phyloP scores from a whole-genome alignment of 2,113 vertebrate genomes.

The Pteropus alecto region DNA sequence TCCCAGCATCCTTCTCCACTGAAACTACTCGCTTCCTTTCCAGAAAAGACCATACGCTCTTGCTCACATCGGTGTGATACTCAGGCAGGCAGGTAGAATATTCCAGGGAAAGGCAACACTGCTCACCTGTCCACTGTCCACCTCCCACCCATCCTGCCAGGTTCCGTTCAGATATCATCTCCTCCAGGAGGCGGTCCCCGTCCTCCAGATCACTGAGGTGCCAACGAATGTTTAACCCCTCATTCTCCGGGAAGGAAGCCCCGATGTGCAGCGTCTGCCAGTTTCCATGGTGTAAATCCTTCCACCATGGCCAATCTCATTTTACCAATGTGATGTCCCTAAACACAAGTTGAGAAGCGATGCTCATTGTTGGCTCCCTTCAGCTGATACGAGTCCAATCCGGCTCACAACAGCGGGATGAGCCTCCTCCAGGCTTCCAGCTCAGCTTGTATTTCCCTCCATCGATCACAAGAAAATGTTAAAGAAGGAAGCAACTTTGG shows the following conservation, averaged over 20 bases:
- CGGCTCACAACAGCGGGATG: too few species aligned
- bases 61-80: not conserved
- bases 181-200: not conserved
- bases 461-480: not conserved
- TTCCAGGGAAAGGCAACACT: not conserved
- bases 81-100: not conserved
- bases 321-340: too few species aligned
- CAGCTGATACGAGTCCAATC: too few species aligned
- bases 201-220: not conserved
- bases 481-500: not conserved
- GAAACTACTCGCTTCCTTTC: not conserved
- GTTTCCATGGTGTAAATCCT: not conserved
- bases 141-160: not conserved
- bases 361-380: rapidly evolving
- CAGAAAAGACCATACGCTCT: not conserved
- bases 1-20: not conserved
- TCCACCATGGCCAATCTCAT: not conserved
- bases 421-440: not conserved
- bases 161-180: not conserved
- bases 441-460: not conserved
- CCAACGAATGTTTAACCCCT: not conserved
- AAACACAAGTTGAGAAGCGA: not conserved
- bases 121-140: not conserved
- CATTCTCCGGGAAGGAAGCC: not conserved
- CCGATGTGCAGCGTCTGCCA: not conserved